Evolutionary conservation across 2,888 invertebrate species (phyloP).

Genomic region (Machimus rusticus): DNA sequence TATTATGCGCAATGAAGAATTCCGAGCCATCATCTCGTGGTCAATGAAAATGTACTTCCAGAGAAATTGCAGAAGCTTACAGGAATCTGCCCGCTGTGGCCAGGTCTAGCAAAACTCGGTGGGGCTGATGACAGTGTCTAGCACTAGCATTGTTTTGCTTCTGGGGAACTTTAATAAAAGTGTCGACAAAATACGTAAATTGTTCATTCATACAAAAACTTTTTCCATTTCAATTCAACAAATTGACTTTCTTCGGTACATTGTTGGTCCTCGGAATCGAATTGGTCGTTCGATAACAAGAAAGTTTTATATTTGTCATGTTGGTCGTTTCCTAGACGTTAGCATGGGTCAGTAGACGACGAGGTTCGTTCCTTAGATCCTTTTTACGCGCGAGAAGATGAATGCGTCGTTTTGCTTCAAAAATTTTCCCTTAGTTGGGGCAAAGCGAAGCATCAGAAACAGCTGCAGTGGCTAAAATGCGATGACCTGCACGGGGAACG

Average conservation of each 20-base stretch:
- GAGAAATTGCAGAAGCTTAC: neutral
- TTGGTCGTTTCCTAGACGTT: neutral
- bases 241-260: neutral
- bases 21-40: neutral
- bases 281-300: neutral
- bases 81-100: neutral
- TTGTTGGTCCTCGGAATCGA: neutral
- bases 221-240: slow-evolving; percentile 1
- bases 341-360: neutral
- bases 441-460: neutral
- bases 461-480: neutral
- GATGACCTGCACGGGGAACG: neutral
- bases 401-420: neutral
- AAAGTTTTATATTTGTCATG: neutral
- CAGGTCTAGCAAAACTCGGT: neutral
- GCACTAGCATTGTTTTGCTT: neutral
- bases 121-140: neutral
- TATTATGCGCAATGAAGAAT: neutral
- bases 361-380: neutral
- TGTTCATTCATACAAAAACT: neutral
- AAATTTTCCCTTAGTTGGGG: neutral
- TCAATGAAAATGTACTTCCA: neutral
- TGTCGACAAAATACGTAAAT: neutral
- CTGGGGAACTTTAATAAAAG: neutral
- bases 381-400: neutral